A percentile compares a stretch with the other conserved stretches of the same genome.
Evolutionary conservation across 2,797 vertebrate species (phyloP).

Genomic region (Coregonus suidteri): DNA sequence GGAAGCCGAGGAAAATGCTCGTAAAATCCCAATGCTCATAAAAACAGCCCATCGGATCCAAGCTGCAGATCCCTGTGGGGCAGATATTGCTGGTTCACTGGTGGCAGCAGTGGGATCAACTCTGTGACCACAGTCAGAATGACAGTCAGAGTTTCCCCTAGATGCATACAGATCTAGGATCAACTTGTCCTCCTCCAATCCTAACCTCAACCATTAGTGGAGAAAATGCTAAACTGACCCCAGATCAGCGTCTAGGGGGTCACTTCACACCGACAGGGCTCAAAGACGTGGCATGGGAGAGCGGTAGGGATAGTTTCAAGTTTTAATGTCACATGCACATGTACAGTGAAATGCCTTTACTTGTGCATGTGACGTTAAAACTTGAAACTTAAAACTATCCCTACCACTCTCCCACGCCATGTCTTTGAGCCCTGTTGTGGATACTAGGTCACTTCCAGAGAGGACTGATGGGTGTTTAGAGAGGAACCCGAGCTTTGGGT

Average conservation of each 20-base stretch:
- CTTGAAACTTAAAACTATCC: slow-evolving; percentile 4
- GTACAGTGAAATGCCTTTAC: too few relatives aligned
- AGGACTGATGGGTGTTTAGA: slow-evolving; percentile 55
- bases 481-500: slow-evolving; percentile 56
- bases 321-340: too few relatives aligned
- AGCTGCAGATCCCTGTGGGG: slow-evolving; percentile 42
- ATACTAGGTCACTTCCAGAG: slow-evolving; percentile 69
- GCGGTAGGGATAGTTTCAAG: slow-evolving; percentile 35
- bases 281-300: slow-evolving; percentile 19
- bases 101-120: slow-evolving; percentile 40
- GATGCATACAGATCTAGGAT: not conserved
- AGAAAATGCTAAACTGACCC: too few relatives aligned
- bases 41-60: slow-evolving; percentile 59
- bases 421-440: slow-evolving; percentile 17
- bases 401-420: slow-evolving; percentile 39
- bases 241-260: too few relatives aligned
- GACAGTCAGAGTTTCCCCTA: not conserved
- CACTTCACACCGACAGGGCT: slow-evolving; percentile 10
- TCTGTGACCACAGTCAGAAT: slow-evolving; percentile 26
- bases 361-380: too few relatives aligned
- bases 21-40: slow-evolving; percentile 63
- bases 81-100: slow-evolving; percentile 31
- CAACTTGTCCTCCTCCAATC: not conserved
- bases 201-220: not conserved
- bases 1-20: slow-evolving; percentile 48